Evolutionary conservation across 2,888 invertebrate species (phyloP).

Genomic region (Platycnemis pennipes): DNA sequence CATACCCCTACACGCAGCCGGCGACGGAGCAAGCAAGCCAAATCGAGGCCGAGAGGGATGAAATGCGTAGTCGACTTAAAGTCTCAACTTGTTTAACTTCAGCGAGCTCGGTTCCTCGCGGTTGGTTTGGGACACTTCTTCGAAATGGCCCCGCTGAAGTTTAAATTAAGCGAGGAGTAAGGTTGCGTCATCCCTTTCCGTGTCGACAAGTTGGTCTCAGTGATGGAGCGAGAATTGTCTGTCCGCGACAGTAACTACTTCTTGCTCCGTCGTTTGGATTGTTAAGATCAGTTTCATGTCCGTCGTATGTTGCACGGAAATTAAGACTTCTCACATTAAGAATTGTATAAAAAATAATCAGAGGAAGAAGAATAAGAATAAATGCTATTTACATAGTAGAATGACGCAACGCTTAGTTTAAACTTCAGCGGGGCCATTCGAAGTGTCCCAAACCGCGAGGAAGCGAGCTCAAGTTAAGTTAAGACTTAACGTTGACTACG

Average conservation of each 20-base stretch:
- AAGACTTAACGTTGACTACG: too few relatives aligned
- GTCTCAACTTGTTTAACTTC: constrained; percentile 11
- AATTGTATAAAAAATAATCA: too few relatives aligned
- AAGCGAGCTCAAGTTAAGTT: too few relatives aligned
- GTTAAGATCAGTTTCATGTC: not conserved
- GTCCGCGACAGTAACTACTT: not conserved
- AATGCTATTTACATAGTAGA: too few relatives aligned
- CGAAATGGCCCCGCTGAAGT: not conserved
- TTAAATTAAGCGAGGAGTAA: not conserved
- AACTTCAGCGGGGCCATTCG: too few relatives aligned
- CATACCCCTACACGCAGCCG: not conserved
- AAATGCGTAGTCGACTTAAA: not conserved
- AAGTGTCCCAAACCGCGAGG: too few relatives aligned
- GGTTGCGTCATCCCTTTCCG: not conserved
- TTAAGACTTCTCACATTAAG: too few relatives aligned
- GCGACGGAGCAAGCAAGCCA: not conserved
- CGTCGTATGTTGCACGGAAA: too few relatives aligned
- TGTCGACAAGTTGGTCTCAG: not conserved
- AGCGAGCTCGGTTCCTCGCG: not conserved
- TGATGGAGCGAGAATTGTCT: not conserved
- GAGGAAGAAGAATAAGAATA: too few relatives aligned
- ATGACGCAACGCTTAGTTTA: too few relatives aligned
- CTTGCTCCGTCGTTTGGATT: not conserved
- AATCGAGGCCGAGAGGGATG: not conserved
- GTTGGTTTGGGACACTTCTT: not conserved